A percentile compares a stretch with the other conserved stretches of the same genome.
Evolutionary conservation across 2,797 vertebrate species (phyloP).

Genomic region (Acrocephalus scirpaceus): DNA sequence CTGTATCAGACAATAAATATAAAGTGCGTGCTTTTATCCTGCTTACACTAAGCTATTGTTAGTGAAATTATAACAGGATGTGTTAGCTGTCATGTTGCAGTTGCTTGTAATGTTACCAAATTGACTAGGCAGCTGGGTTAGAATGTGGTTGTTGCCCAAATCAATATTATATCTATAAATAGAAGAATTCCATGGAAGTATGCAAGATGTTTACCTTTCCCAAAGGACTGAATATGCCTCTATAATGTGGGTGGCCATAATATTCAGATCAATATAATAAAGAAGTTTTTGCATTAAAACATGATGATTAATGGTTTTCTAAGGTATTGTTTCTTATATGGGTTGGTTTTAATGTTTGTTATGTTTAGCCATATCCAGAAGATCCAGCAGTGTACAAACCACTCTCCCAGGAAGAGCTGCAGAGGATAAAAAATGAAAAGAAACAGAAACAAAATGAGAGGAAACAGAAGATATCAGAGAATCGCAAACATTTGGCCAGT

Average conservation of each 20-base stretch:
- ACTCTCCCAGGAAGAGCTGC: slow-evolving; percentile 98
- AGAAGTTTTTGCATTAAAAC: not conserved
- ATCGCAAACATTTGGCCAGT: slow-evolving; percentile 97
- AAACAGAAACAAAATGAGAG: slow-evolving; percentile 99
- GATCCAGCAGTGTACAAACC: slow-evolving; percentile 99
- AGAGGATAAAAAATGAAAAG: slow-evolving; percentile 99
- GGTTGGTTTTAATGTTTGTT: slow-evolving; percentile 38
- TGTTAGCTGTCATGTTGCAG: not conserved
- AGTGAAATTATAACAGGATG: not conserved
- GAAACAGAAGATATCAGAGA: slow-evolving; percentile 99
- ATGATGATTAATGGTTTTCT: not conserved
- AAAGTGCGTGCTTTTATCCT: not conserved
- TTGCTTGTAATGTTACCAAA: not conserved
- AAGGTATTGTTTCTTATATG: not conserved
- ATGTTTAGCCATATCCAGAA: slow-evolving; percentile 94
- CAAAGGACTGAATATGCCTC: not conserved
- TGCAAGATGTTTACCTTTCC: not conserved
- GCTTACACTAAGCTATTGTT: not conserved
- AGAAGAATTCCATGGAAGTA: not conserved
- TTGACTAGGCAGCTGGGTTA: not conserved
- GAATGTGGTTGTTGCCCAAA: not conserved
- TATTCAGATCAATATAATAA: not conserved
- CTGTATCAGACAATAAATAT: not conserved
- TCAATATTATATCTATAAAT: not conserved
- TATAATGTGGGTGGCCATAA: not conserved